phyloP scores from a whole-genome alignment of 2,888 invertebrate genomes.

The Choreutis nemorana region DNA sequence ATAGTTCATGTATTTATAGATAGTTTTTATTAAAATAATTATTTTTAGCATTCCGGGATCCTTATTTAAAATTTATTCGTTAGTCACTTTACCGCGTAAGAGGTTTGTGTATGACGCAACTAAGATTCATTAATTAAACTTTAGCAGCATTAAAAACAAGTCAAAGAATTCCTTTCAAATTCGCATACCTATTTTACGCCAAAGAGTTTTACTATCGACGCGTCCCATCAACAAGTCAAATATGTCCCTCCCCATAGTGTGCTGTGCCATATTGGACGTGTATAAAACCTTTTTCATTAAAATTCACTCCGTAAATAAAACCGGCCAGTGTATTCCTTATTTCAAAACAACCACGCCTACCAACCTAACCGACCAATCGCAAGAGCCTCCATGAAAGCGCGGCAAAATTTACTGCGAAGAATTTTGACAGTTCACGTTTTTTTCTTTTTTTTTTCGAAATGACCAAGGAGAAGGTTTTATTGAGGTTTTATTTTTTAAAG shows the following conservation, averaged over 20 bases:
- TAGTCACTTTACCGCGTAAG: no score
- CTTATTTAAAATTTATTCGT: no score
- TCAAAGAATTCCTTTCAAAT: no score
- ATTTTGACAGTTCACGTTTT: constrained; percentile 57
- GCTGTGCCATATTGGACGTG: constrained; percentile 23
- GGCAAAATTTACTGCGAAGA: constrained; percentile 55
- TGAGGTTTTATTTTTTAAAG: constrained; percentile 36
- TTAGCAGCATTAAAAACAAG: no score
- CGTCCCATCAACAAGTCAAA: constrained; percentile 34
- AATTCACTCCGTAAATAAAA: constrained; percentile 61
- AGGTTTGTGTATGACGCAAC: no score
- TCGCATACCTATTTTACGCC: constrained; percentile 9
- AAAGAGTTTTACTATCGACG: constrained; percentile 15
- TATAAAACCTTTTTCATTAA: constrained; percentile 31
- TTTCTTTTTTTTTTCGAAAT: constrained; percentile 25
- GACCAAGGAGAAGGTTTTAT: constrained; percentile 27
- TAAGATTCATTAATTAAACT: no score
- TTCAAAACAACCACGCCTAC: constrained; percentile 46
- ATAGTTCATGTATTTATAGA: no score
- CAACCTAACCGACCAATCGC: constrained; percentile 31
- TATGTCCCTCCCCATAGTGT: constrained; percentile 23
- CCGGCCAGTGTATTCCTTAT: constrained; percentile 39
- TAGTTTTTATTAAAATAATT: no score
- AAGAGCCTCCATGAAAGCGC: constrained; percentile 23
- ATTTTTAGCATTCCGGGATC: no score